phyloP scores from a whole-genome alignment of 2,113 vertebrate species.

The Xenopus laevis region DNA sequence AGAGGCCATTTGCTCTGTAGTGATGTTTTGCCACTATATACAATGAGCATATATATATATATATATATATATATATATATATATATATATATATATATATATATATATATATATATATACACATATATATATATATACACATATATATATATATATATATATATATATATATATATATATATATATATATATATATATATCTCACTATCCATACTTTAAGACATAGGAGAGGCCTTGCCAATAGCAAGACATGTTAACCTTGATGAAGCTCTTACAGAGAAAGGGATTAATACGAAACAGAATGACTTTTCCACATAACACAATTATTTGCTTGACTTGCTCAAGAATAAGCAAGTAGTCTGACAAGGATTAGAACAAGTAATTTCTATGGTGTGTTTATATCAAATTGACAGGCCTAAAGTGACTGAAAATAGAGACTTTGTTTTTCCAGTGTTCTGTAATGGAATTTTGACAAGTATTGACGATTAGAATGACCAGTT shows the following conservation, averaged over 20 bases:
- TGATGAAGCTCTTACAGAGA: constrained; percentile 7
- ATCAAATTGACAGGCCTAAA: constrained; percentile 1
- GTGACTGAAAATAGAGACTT: not conserved
- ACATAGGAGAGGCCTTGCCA: no score
- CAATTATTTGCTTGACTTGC: not conserved
- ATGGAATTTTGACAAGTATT: constrained; percentile 8
- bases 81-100: no score
- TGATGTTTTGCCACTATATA: no score
- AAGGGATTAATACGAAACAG: not conserved
- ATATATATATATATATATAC: no score
- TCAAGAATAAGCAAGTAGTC: not conserved
- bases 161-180: no score
- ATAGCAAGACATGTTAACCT: not conserved
- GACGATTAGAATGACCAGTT: not conserved
- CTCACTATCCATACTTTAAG: no score
- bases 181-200: no score
- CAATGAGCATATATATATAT: no score
- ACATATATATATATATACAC: no score
- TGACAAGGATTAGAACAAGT: not conserved
- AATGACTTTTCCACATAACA: not conserved
- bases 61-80: no score
- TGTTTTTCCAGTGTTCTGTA: not conserved
- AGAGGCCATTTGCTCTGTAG: no score
- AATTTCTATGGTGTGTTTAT: constrained; percentile 1
- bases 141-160: no score